These are phyloP conservation scores for Pagetopsis macropterus DNA, from an alignment of 2,797 vertebrate genomes.

Conservation along the genomic window DNA sequence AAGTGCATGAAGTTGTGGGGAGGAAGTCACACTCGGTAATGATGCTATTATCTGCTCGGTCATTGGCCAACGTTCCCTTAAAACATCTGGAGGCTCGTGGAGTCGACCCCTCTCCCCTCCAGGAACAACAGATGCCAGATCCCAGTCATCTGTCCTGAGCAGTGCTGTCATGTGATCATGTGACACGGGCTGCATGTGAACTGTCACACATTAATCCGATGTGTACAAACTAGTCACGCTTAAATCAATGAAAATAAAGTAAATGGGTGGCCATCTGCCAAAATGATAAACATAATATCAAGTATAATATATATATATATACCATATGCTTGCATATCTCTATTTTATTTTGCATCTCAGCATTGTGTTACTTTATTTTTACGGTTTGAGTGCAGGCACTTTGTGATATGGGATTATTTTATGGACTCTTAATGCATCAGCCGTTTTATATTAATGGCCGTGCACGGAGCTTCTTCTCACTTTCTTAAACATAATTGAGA, in stretches of 20 bases:
- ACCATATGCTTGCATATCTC: conserved; percentile 49
- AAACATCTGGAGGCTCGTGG: background rate
- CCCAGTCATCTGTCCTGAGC: conserved; percentile 19
- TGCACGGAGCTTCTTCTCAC: conserved; percentile 5
- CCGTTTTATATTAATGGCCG: conserved; percentile 53
- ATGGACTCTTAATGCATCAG: conserved; percentile 63
- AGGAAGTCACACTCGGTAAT: conserved; percentile 15
- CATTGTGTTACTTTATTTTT: conserved; percentile 49
- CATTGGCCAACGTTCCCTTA: conserved; percentile 11
- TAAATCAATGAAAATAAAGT: conserved; percentile 54
- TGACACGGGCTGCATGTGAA: conserved; percentile 42
- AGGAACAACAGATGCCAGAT: conserved; percentile 32
- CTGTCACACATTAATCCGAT: conserved; percentile 40
- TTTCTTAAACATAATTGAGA: conserved; percentile 16
- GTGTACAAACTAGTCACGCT: conserved; percentile 33
- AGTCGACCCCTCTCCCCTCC: conserved; percentile 11
- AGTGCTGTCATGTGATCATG: conserved; percentile 37
- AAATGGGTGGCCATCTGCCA: conserved; percentile 51
- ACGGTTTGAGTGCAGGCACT: conserved; percentile 59
- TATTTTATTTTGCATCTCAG: conserved; percentile 50
- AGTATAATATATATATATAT: conserved; percentile 24
- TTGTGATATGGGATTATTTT: conserved; percentile 55
- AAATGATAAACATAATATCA: conserved; percentile 20
- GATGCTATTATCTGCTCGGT: conserved; percentile 11
- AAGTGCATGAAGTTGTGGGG: conserved; percentile 22